Conservation (phyloP, 1,140 invertebrate species). For the Brachionus paranguensis region DNA sequence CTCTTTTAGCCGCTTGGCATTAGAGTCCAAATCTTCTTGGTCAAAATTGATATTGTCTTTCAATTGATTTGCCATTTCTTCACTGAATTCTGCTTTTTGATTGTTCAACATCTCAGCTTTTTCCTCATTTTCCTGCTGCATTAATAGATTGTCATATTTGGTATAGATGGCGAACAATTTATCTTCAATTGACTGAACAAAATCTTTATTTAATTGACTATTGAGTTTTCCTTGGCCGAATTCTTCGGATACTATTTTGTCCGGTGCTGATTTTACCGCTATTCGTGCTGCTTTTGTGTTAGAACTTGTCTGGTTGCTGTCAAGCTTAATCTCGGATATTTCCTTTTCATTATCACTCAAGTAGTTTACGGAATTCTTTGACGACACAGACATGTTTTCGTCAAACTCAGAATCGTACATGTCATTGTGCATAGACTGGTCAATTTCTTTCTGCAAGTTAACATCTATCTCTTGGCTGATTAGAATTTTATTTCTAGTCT, state of each 20-base stretch:
- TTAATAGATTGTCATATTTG: slow-evolving; percentile 20
- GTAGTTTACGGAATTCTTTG: background rate
- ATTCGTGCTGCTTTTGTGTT: background rate
- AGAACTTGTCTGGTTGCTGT: background rate
- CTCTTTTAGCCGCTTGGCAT: background rate
- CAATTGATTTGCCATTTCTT: slow-evolving; percentile 17
- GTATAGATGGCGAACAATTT: background rate
- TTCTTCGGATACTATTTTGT: background rate
- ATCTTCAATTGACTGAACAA: slow-evolving; percentile 15
- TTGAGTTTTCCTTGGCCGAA: background rate
- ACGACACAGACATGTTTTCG: background rate
- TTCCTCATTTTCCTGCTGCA: background rate
- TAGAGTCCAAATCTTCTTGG: background rate
- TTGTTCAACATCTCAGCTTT: background rate
- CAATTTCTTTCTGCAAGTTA: background rate
- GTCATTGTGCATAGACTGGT: background rate
- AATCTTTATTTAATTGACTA: background rate
- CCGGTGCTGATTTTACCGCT: background rate
- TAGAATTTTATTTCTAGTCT: background rate
- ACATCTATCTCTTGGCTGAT: background rate
- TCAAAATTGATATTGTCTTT: slow-evolving; percentile 22
- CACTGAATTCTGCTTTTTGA: background rate
- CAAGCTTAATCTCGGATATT: slow-evolving; percentile 1
- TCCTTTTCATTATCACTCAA: slow-evolving; percentile 28
- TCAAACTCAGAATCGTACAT: background rate